Evolutionary conservation across 2,888 invertebrate genomes (phyloP).

Genomic region (Nineta flava): DNA sequence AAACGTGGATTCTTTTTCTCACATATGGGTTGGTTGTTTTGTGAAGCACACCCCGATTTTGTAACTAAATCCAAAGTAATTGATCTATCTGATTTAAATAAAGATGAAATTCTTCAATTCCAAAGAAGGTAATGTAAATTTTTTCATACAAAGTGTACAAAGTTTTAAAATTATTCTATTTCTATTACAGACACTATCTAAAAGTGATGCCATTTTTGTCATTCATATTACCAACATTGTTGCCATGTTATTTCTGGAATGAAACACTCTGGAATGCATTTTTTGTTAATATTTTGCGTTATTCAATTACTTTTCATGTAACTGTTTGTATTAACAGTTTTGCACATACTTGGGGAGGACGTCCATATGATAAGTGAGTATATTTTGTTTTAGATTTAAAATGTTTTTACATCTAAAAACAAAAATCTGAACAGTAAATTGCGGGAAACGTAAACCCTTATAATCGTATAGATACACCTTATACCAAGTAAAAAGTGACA

Average conservation of each 20-base stretch:
- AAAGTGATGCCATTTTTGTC: constrained; percentile 57
- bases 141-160: not conserved
- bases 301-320: constrained; percentile 62
- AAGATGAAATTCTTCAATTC: constrained; percentile 69
- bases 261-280: constrained; percentile 52
- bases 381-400: no score
- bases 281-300: constrained; percentile 59
- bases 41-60: constrained; percentile 81
- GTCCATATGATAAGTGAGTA: constrained; percentile 27
- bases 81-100: constrained; percentile 67
- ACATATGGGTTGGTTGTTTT: constrained; percentile 88
- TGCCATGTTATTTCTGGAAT: constrained; percentile 64
- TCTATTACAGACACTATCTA: constrained; percentile 39
- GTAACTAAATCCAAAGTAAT: constrained; percentile 71
- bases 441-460: no score
- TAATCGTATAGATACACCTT: no score
- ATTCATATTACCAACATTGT: constrained; percentile 60
- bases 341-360: constrained; percentile 37
- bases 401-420: no score
- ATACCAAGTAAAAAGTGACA: no score
- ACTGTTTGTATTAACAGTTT: constrained; percentile 47
- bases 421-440: no score
- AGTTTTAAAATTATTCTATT: not conserved
- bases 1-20: constrained; percentile 90
- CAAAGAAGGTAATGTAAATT: constrained; percentile 54